Evolutionary conservation across 2,888 invertebrate species (phyloP), one percentile per base, ranked within the genome.

Genomic region (Seira musarum): DNA sequence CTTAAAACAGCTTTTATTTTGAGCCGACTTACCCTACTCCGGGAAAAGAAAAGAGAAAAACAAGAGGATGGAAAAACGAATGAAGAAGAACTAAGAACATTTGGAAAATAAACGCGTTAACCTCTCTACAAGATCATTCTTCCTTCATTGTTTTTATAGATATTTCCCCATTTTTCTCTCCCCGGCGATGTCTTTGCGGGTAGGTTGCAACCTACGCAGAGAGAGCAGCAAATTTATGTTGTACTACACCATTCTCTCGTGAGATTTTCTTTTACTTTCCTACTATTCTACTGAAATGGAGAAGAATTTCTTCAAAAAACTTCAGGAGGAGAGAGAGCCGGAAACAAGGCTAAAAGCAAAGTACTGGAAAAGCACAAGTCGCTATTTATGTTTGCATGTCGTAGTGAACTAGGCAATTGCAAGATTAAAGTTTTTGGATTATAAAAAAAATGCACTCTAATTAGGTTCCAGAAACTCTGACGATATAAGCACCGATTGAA

Each of bases 121-220:
- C 81, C 81, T 81, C 76, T 70, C 53, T 63, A 65, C 81, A 81
- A 61, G 76, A 81, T 81, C 81, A 77, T 81, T 76, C 74, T 66
- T 75, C 60, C 81, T 81, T 81, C 81, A 81, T 81, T 81, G 76
- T 81, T 81, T 81, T 81, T 81, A 81, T 81, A 81, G 81, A 76
- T 77, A 81, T 77, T 81, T 76, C 75, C 73, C 75, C 81, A 77
- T 76, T 72, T 81, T 69, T 68, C 30, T 61, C 69, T 64, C 53
- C 13, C 1, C 67, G 8, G 15, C 53, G 53, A 53, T 13, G 17
- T 72, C 72, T 25, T 65, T 17, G 17, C 19, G 65, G 53, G 21
- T 64, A 49, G 35, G 65, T 30, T 72, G 53, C 6, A 17, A 53
- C 30, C 15, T 13, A 53, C 2, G 15, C 53, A 53, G 53, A 13